Evolutionary conservation across 2,888 invertebrate genomes (phyloP), one percentile per base, ranked within the genome.

Genomic region (Timandra comae): DNA sequence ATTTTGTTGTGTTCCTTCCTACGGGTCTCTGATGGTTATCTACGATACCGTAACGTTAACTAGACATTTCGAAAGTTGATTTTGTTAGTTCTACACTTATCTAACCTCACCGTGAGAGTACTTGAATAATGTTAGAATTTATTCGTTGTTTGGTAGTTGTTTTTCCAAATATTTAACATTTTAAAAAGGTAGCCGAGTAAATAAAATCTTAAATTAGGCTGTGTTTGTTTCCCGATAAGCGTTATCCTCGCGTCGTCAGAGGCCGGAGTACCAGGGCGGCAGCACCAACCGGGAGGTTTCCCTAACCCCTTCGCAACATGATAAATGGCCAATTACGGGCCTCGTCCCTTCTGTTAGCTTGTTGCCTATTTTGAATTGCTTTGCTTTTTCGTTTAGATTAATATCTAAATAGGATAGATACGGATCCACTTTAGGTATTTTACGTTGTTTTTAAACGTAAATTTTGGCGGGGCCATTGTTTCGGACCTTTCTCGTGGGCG

Each of bases 371-470:
- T 80, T 81, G 85, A 82, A 85, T 84, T 81, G 84, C 84, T 79
- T 81, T 82, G 84, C 84, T 85, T 82, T 85, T 85, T 85, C 85
- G 84, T 82, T 82, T 78, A 85, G 85, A 85, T 85, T 85, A 85
- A 85, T 85, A 85, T 85, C 85, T 85, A 85, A 85, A 85, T 85
- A 85, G 85, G 85, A 85, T 84, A 84, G 85, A 85, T 85, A 82
- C 79, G 76, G 77, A 78, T 79, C 79, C 80, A 69, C 77, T 68
- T 78, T 78, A 78, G 78, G 80, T 81, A 85, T 82, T 82, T 63
- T 82, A 77, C 77, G 75, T 81, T 80, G 84, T 85, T 85, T 85
- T 85, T 82, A 82, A 82, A 81, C 82, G 84, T 82, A 82, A 84
- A 85, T 82, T 81, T 74, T 57, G 68, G 68, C 45, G 52, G 44